Evolutionary conservation across 2,888 invertebrate genomes (phyloP).

Genomic region (Drosophila falleni): DNA sequence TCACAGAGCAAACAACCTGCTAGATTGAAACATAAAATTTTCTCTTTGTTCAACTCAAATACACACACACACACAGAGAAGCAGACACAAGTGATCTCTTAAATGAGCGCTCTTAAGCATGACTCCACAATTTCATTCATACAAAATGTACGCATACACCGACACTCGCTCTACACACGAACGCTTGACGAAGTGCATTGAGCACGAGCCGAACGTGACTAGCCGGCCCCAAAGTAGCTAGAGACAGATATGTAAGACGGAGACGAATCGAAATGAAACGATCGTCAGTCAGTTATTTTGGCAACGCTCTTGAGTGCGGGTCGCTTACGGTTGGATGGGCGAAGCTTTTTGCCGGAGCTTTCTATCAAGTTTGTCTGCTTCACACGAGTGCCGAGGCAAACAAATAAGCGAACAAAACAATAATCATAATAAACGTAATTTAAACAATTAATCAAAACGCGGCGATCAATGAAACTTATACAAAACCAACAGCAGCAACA

Average conservation of each 20-base stretch:
- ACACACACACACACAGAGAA: background rate
- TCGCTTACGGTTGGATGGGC: slow-evolving; percentile 52
- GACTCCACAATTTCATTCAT: slow-evolving; percentile 69
- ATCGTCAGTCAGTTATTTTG: slow-evolving; percentile 70
- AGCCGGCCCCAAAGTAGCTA: slow-evolving; percentile 35
- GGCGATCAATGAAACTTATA: slow-evolving; percentile 76
- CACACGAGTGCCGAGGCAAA: slow-evolving; percentile 11
- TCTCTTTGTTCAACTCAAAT: slow-evolving; percentile 29
- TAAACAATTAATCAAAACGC: slow-evolving; percentile 80
- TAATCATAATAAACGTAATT: slow-evolving; percentile 70
- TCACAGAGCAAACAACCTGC: slow-evolving; percentile 54
- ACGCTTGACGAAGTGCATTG: slow-evolving; percentile 43
- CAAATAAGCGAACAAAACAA: slow-evolving; percentile 59
- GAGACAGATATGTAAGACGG: slow-evolving; percentile 14
- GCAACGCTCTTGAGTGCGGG: slow-evolving; percentile 75
- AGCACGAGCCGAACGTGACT: slow-evolving; percentile 33
- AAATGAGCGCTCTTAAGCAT: slow-evolving; percentile 36
- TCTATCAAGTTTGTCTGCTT: slow-evolving; percentile 30
- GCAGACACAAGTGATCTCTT: slow-evolving; percentile 25
- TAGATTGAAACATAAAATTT: slow-evolving; percentile 30
- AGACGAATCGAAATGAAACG: slow-evolving; percentile 14
- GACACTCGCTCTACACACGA: slow-evolving; percentile 10
- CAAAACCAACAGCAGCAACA: slow-evolving; percentile 55
- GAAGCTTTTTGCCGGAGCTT: slow-evolving; percentile 49
- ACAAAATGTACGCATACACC: slow-evolving; percentile 19